These are phyloP conservation scores for Spodoptera picta DNA, from an alignment of 2,888 invertebrate genomes.

Conservation along the genomic window DNA sequence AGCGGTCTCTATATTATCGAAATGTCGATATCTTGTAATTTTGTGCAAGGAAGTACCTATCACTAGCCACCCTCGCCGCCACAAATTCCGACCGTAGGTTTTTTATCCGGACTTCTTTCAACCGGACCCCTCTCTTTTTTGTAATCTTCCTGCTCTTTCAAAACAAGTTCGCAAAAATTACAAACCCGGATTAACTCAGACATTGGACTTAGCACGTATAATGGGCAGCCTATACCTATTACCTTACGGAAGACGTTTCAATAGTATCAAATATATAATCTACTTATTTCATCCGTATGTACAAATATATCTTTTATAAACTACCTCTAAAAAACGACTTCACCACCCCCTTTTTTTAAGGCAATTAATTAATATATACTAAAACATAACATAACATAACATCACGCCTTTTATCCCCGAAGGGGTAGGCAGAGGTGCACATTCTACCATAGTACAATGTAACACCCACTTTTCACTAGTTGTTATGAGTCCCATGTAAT, in stretches of 20 bases:
- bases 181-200: slow-evolving; percentile 66
- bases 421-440: too few relatives aligned
- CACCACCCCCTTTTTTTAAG: too few relatives aligned
- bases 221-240: slow-evolving; percentile 30
- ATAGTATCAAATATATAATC: slow-evolving; percentile 5
- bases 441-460: too few relatives aligned
- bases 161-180: slow-evolving; percentile 76
- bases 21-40: slow-evolving; percentile 59
- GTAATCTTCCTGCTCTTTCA: slow-evolving; percentile 75
- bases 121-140: slow-evolving; percentile 70
- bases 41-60: slow-evolving; percentile 38
- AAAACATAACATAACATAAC: too few relatives aligned
- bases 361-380: too few relatives aligned
- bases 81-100: slow-evolving; percentile 59
- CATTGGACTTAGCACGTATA: slow-evolving; percentile 44
- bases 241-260: slow-evolving; percentile 19
- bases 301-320: not conserved
- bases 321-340: too few relatives aligned
- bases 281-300: slow-evolving; percentile 16
- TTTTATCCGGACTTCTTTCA: slow-evolving; percentile 69
- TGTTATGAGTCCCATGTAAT: too few relatives aligned
- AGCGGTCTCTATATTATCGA: slow-evolving; percentile 42
- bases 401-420: too few relatives aligned
- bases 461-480: too few relatives aligned
- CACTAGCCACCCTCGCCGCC: slow-evolving; percentile 51